phyloP scores from a whole-genome alignment of 2,113 vertebrate genomes.

The Catharus bicknelli region DNA sequence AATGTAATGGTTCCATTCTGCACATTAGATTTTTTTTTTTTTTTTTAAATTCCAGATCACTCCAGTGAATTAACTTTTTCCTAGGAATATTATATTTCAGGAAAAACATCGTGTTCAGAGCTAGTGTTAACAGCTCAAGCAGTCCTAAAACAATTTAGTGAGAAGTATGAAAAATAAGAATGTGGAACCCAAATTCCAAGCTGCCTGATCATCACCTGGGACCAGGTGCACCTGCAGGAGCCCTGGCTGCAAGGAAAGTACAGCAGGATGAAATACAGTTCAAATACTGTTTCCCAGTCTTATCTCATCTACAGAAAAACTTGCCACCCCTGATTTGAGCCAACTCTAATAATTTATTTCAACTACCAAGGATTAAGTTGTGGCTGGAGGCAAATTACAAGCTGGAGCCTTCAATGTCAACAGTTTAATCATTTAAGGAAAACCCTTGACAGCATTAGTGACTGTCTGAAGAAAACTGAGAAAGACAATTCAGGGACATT shows the following conservation, averaged over 20 bases:
- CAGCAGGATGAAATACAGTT: not conserved
- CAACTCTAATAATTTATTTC: conserved; percentile 5
- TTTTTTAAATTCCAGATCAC: not conserved
- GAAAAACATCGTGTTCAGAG: not conserved
- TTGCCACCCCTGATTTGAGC: not conserved
- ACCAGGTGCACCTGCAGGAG: not conserved
- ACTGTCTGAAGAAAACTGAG: not conserved
- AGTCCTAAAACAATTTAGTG: not conserved
- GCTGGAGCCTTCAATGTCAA: conserved; percentile 16
- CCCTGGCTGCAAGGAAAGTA: not conserved
- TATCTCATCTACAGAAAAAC: conserved; percentile 10
- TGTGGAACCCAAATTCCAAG: not conserved
- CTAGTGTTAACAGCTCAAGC: not conserved
- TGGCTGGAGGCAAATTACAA: conserved; percentile 19
- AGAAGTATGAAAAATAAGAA: not conserved
- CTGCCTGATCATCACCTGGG: not conserved
- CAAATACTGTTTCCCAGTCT: not conserved
- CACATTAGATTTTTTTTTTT: not conserved
- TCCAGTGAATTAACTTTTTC: not conserved
- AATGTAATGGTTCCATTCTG: not conserved
- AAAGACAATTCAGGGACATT: not conserved
- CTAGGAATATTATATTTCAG: not conserved
- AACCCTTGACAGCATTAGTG: not conserved
- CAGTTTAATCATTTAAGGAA: not conserved
- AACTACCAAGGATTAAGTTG: conserved; percentile 1